phyloP scores from a whole-genome alignment of 2,888 invertebrate genomes.

The Rhingia rostrata region DNA sequence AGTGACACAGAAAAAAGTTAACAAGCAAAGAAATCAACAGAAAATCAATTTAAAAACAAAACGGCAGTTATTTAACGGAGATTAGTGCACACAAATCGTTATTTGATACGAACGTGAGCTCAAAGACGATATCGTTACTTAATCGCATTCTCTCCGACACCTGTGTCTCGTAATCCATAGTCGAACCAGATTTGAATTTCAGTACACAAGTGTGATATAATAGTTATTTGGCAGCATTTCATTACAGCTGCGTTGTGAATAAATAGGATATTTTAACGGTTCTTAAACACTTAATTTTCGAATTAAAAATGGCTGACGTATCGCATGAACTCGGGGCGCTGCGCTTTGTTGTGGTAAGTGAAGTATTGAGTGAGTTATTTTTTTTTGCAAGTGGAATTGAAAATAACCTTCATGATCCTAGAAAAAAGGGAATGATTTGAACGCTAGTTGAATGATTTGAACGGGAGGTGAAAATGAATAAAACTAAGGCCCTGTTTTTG shows the following conservation, averaged over 20 bases:
- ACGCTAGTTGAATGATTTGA: too few relatives aligned
- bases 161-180: conserved; percentile 25
- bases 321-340: conserved; percentile 82
- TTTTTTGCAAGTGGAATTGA: too few relatives aligned
- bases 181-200: background rate
- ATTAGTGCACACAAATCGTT: conserved; percentile 44
- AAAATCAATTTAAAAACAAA: conserved; percentile 69
- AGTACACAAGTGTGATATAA: conserved; percentile 26
- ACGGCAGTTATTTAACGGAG: conserved; percentile 71
- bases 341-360: conserved; percentile 82
- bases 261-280: conserved; percentile 9
- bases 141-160: conserved; percentile 17
- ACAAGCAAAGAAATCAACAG: conserved; percentile 36
- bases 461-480: too few relatives aligned
- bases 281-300: conserved; percentile 41
- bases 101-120: conserved; percentile 52
- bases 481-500: too few relatives aligned
- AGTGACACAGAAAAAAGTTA: conserved; percentile 55
- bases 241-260: conserved; percentile 3
- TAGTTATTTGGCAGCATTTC: conserved; percentile 7
- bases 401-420: too few relatives aligned
- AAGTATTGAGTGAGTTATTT: background rate
- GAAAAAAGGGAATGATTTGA: too few relatives aligned
- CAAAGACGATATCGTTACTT: conserved; percentile 40
- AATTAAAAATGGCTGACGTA: conserved; percentile 81